Evolutionary conservation across 2,797 vertebrate species (phyloP), one percentile per base, ranked within the genome.

Genomic region (Kryptopterus vitreolus): DNA sequence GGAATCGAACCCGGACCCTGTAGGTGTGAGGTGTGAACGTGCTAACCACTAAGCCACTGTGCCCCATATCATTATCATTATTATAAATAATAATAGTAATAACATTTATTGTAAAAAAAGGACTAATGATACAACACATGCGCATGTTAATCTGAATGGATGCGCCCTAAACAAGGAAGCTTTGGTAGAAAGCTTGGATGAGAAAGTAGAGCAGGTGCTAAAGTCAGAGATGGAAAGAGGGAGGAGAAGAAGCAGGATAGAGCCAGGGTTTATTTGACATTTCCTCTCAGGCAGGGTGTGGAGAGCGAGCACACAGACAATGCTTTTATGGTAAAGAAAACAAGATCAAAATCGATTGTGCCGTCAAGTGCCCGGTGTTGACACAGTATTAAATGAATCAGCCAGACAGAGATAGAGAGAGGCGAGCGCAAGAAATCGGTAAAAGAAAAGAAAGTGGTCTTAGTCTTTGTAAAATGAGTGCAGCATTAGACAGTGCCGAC

Each of bases 301-400:
- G 79, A 70, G 83, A 83, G 81, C 81, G 79, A 76, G 68, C 73
- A 80, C 81, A 66, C 76, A 81, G 82, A 71, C 77, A 84, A 77
- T 79, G 81, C 83, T 83, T 78, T 87, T 88, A 88, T 83, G 80
- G 85, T 86, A 87, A 82, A 82, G 81, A 86, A 87, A 88, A 87
- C 85, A 86, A 87, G 86, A 88, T 87, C 87, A 87, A 71, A 85
- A 88, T 88, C 84, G 85, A 87, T 86, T 74, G 82, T 15, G 71
- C 86, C 85, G 85, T 86, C 87, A 86, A 86, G 84, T 85, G 85
- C 84, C 87, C 81, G 71, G 81, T 87, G 86, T 87, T 86, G 85
- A 87, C 86, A 87, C 59, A 80, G 84, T 84, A 87, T 88, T 87
- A 86, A 88, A 86, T 87, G 86, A 86, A 86, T 81, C 75, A 83